Conservation (phyloP, 2,113 vertebrate genomes). For the Chionomys nivalis region DNA sequence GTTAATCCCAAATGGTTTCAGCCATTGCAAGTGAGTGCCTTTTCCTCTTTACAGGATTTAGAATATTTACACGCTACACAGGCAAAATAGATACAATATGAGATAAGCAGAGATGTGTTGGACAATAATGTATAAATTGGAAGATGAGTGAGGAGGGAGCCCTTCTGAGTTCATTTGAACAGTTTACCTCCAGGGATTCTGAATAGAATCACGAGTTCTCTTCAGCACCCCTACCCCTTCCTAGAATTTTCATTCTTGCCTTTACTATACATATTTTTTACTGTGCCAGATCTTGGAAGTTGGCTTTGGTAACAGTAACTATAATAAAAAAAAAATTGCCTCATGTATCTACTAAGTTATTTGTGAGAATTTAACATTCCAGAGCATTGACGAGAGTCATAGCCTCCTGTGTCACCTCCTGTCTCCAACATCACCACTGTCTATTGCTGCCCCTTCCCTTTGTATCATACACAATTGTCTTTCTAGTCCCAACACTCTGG, state of each 20-base stretch:
- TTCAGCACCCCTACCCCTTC: accelerated
- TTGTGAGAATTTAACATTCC: neutral
- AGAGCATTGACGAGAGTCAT: neutral
- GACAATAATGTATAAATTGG: neutral
- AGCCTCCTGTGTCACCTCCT: accelerated
- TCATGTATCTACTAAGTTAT: neutral
- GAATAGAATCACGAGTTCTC: neutral
- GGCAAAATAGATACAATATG: neutral
- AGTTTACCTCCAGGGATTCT: neutral
- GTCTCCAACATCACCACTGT: too few relatives aligned
- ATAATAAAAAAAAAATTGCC: neutral
- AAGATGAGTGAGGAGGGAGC: neutral
- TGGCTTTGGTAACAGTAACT: neutral
- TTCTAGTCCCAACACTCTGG: too few relatives aligned
- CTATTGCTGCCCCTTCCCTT: neutral
- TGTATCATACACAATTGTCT: neutral
- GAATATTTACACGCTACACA: constrained; percentile 21
- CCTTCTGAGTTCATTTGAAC: neutral
- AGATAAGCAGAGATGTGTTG: neutral
- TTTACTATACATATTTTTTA: neutral
- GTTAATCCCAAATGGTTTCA: neutral
- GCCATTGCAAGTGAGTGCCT: neutral
- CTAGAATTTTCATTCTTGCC: neutral
- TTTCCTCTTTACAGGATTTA: constrained; percentile 7
- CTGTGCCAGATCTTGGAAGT: neutral